Evolutionary conservation across 2,113 vertebrate genomes (phyloP).

Genomic region (Prunella himalayana): DNA sequence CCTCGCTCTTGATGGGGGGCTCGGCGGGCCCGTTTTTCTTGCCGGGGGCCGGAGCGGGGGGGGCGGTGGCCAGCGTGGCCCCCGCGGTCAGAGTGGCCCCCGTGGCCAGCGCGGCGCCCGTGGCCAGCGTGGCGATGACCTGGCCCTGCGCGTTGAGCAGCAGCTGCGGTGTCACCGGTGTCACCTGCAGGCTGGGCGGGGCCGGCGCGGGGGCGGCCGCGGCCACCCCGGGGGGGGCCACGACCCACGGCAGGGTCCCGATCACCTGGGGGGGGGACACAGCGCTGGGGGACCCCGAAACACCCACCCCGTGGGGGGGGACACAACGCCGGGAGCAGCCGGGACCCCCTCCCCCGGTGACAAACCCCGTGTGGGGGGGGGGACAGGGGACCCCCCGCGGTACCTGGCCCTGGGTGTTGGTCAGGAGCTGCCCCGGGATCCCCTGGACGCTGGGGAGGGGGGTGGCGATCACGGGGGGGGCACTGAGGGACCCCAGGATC

Average conservation of each 20-base stretch:
- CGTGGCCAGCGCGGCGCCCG: neutral
- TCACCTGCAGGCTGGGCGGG: constrained; percentile 83
- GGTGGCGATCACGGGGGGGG: constrained; percentile 85
- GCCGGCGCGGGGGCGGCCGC: constrained; percentile 67
- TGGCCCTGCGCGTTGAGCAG: constrained; percentile 92
- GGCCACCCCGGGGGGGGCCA: constrained; percentile 80
- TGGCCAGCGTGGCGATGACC: constrained; percentile 87
- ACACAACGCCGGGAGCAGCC: neutral
- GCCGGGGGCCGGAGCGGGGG: constrained; percentile 69
- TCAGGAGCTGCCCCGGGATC: constrained; percentile 90
- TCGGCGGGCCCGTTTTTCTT: constrained; percentile 68
- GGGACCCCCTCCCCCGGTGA: neutral
- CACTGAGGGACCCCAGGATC: constrained; percentile 87
- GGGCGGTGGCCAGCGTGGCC: neutral
- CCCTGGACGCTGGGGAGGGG: constrained; percentile 86
- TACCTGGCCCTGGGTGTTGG: constrained; percentile 94
- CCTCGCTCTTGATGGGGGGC: neutral
- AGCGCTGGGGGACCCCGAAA: neutral
- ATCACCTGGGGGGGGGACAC: constrained; percentile 75
- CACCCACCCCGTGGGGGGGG: neutral
- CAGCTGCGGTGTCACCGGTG: constrained; percentile 88
- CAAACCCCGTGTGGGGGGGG: neutral
- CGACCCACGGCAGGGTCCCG: constrained; percentile 86
- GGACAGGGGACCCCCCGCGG: neutral
- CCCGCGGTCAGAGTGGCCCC: neutral